Conservation (phyloP, 2,113 vertebrate genomes). For the Himantopus leucocephalus region DNA sequence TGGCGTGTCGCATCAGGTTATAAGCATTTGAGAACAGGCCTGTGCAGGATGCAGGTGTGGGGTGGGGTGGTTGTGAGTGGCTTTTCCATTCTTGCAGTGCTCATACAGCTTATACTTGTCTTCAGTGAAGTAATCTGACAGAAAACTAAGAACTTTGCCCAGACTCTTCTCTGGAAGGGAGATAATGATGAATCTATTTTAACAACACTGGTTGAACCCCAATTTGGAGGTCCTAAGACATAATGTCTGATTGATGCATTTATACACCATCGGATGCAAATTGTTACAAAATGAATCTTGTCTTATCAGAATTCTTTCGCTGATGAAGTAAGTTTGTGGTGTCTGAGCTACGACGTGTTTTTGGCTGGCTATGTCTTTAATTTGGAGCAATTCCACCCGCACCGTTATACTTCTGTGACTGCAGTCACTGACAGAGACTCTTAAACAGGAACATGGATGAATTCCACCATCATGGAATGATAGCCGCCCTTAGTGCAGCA, state of each 20-base stretch:
- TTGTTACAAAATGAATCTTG: conserved; percentile 19
- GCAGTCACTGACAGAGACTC: neutral
- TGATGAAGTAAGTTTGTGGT: conserved; percentile 27
- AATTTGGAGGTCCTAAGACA: neutral
- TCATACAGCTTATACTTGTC: neutral
- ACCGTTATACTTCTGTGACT: neutral
- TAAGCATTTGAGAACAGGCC: neutral
- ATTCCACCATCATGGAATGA: neutral
- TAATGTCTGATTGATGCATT: conserved; percentile 31
- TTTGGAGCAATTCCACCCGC: conserved; percentile 8
- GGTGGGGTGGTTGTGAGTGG: neutral
- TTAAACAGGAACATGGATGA: neutral
- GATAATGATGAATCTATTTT: neutral
- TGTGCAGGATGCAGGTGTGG: neutral
- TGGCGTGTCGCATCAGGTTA: neutral
- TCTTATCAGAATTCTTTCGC: conserved; percentile 24
- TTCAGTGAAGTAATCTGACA: neutral
- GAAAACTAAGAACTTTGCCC: neutral
- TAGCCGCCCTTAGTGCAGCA: neutral
- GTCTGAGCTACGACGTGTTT: neutral
- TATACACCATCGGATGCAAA: conserved; percentile 26
- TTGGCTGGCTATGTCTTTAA: neutral
- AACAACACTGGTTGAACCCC: neutral
- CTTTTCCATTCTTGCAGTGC: neutral
- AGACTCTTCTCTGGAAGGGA: neutral